phyloP scores from a whole-genome alignment of 2,888 invertebrate species.

The Leptopilina syphax region DNA sequence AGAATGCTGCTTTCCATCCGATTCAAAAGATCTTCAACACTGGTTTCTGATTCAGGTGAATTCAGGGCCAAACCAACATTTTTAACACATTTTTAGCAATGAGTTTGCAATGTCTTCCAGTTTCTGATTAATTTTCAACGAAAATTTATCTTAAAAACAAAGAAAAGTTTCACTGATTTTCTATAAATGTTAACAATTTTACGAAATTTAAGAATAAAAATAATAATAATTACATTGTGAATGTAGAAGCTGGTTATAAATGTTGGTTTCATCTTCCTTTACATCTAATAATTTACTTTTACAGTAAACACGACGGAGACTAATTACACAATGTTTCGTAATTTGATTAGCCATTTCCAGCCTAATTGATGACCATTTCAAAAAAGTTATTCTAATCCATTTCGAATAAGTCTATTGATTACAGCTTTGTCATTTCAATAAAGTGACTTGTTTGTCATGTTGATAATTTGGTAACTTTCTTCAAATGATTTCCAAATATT shows the following conservation, averaged over 20 bases:
- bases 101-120: background rate
- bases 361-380: constrained; percentile 14
- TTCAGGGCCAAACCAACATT: constrained; percentile 76
- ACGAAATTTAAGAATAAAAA: background rate
- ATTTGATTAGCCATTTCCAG: constrained; percentile 8
- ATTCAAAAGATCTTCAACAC: constrained; percentile 68
- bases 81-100: constrained; percentile 59
- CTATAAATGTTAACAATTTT: background rate
- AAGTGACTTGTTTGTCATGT: background rate
- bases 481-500: background rate
- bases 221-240: background rate
- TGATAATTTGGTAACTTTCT: background rate
- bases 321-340: constrained; percentile 39
- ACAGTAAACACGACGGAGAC: constrained; percentile 50
- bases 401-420: background rate
- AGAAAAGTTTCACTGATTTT: constrained; percentile 17
- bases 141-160: background rate
- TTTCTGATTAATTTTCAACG: background rate
- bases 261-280: constrained; percentile 69
- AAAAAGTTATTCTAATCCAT: background rate
- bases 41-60: constrained; percentile 76
- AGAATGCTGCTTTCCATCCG: constrained; percentile 58
- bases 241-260: constrained; percentile 64
- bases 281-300: constrained; percentile 54
- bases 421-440: background rate